Conservation (phyloP, 2,888 invertebrate genomes). For the Psococerastis gibbosa region DNA sequence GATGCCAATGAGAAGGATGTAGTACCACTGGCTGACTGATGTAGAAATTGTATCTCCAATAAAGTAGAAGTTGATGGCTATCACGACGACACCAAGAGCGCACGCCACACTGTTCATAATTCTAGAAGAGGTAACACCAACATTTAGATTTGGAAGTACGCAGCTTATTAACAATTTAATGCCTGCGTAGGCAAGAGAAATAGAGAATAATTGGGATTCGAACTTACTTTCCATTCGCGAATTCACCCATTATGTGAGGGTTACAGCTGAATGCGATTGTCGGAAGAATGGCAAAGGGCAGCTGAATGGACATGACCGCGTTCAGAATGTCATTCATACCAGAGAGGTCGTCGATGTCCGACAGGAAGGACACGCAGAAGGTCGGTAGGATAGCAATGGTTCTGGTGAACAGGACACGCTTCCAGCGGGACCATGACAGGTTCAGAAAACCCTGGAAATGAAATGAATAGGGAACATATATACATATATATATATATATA, state of each 20-base stretch:
- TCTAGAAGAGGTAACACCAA: conserved; percentile 28
- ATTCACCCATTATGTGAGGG: conserved; percentile 60
- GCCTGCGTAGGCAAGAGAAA: too few species aligned
- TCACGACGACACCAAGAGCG: conserved; percentile 45
- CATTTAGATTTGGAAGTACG: conserved; percentile 9
- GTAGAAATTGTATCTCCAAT: conserved; percentile 39
- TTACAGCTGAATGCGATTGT: conserved; percentile 71
- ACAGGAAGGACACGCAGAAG: conserved; percentile 45
- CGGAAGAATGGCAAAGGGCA: conserved; percentile 73
- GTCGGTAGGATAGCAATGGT: conserved; percentile 59
- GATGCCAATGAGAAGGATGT: conserved; percentile 29
- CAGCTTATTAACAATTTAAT: conserved; percentile 8
- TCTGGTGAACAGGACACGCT: conserved; percentile 63
- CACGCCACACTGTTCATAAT: conserved; percentile 47
- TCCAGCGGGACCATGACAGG: conserved; percentile 70
- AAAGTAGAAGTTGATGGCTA: conserved; percentile 62
- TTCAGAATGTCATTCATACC: conserved; percentile 71
- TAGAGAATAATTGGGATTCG: background rate
- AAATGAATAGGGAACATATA: background rate
- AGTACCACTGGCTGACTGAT: conserved; percentile 23
- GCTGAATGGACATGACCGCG: conserved; percentile 66
- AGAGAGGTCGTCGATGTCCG: conserved; percentile 45
- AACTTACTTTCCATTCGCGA: conserved; percentile 56
- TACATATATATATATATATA: conserved; percentile 3
- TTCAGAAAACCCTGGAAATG: conserved; percentile 49